Evolutionary conservation across 2,113 vertebrate genomes (phyloP), one percentile per base, ranked within the genome.

Genomic region (Philantomba maxwellii): DNA sequence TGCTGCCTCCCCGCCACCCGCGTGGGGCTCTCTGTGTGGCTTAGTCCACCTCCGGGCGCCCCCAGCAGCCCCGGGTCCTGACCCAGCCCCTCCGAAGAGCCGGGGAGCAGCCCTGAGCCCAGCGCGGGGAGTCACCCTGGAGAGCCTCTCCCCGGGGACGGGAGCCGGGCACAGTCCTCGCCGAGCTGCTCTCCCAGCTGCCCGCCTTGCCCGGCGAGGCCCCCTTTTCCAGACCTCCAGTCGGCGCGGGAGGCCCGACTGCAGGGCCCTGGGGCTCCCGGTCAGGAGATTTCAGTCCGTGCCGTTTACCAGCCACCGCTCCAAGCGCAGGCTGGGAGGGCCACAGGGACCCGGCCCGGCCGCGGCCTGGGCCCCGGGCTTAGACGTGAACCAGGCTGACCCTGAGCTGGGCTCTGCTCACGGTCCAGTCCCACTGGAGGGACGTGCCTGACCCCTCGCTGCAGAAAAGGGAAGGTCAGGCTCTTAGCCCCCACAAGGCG

Each of bases 361-460:
- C 23, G 23, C 23, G 30, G 43, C 45, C 82, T 33, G 8, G 26
- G 10, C 21, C 45, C 55, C 0, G 9, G 64, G 25, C 43, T 21
- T 14, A 12, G 43, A 25, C 19, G 53, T 39, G 55, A 49, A 36
- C 7, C 23, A 78, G 73, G 91, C 87, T n/a, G 49, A 33, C 33
- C 39, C 64, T 53, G 73, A 78, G 83, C 89, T 58, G 57, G 15
- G 45, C 6, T 23, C 39, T 64, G 23, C 70, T 51, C 2, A 1
- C 12, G 11, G 30, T 14, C 16, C 25, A 62, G 51, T 26, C 49
- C 92, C 58, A 39, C 55, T 17, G 3, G 70, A 53, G 33, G 26
- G 45, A 3, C 26, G 3, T 23, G 13, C 47, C 8, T 45, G 7
- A 51, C n/a, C 30, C 19, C 11, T 58, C 5, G 0, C 45, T n/a